phyloP scores from a whole-genome alignment of 2,113 vertebrate species.

The Pedionomus torquatus region DNA sequence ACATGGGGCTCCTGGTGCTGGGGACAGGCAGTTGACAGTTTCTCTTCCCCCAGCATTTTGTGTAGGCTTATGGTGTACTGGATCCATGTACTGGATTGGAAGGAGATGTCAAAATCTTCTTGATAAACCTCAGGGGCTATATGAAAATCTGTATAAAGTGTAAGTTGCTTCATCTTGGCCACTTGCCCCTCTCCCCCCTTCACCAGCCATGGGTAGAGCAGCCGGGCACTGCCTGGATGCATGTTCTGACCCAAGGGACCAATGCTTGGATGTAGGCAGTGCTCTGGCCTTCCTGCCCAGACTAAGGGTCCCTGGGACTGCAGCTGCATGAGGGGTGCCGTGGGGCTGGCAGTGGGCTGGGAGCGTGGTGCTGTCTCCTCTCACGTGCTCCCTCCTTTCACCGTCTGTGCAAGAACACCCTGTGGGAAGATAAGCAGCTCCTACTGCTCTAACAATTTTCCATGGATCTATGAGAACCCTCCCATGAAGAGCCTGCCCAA shows the following conservation, averaged over 20 bases:
- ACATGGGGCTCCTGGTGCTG: not conserved
- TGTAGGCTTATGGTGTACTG: accelerated
- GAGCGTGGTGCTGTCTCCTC: not conserved
- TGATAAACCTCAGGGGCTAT: accelerated
- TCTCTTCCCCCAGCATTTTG: not conserved
- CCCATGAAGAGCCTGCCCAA: not conserved
- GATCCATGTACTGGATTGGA: not conserved
- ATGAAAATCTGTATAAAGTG: accelerated
- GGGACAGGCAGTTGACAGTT: not conserved
- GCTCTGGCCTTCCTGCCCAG: not conserved
- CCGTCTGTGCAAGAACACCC: accelerated
- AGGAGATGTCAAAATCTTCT: accelerated
- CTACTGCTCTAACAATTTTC: accelerated
- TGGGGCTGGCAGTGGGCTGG: accelerated
- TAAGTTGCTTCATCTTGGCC: not conserved
- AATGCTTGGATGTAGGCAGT: accelerated
- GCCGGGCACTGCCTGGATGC: accelerated
- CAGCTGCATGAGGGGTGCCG: accelerated
- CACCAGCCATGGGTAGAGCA: no score
- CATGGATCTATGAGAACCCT: not conserved
- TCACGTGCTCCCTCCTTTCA: accelerated
- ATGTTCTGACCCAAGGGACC: accelerated
- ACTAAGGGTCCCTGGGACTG: no score
- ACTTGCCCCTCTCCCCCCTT: not conserved
- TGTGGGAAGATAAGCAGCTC: accelerated